Percentiles rank a stretch among this genome's conserved stretches.
phyloP scores from a whole-genome alignment of 2,797 vertebrate genomes.

The Enteromius mattozi region DNA sequence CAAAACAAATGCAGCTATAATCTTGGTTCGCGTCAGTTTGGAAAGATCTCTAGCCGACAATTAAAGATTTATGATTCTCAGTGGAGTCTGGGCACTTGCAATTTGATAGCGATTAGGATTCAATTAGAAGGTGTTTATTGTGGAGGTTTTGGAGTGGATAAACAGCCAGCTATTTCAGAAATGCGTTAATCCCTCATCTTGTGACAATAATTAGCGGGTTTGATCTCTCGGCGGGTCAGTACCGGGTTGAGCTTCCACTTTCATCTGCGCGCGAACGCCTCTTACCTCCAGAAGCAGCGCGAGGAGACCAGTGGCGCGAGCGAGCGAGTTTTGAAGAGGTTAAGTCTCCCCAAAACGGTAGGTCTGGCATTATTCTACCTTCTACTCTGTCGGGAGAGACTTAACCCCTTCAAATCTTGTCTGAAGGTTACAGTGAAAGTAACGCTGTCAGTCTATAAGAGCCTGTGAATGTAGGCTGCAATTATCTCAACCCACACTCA shows the following conservation, averaged over 20 bases:
- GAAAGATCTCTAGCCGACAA: constrained; percentile 76
- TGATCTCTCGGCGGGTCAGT: constrained; percentile 84
- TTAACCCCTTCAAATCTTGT: constrained; percentile 47
- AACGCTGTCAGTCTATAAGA: background rate
- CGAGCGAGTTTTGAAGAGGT: constrained; percentile 44
- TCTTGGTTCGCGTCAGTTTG: constrained; percentile 64
- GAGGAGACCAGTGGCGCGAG: constrained; percentile 38
- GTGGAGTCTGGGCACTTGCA: constrained; percentile 85
- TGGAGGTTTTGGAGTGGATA: constrained; percentile 85
- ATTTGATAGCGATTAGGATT: constrained; percentile 99
- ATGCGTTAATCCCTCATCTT: constrained; percentile 99
- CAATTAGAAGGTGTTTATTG: constrained; percentile 99
- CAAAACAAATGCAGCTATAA: constrained; percentile 57
- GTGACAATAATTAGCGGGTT: constrained; percentile 97
- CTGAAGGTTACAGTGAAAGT: constrained; percentile 1
- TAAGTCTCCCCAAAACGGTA: constrained; percentile 16
- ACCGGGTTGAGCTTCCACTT: constrained; percentile 82
- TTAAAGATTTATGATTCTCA: constrained; percentile 91
- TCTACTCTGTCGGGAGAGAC: background rate
- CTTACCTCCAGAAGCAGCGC: constrained; percentile 68
- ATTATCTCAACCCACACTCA: constrained; percentile 11
- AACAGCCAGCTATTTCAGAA: constrained; percentile 99
- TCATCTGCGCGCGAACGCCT: constrained; percentile 75
- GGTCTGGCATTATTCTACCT: constrained; percentile 8
- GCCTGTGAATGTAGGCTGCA: background rate